Evolutionary conservation across 1,140 invertebrate species (phyloP).

Genomic region (Delia radicum): DNA sequence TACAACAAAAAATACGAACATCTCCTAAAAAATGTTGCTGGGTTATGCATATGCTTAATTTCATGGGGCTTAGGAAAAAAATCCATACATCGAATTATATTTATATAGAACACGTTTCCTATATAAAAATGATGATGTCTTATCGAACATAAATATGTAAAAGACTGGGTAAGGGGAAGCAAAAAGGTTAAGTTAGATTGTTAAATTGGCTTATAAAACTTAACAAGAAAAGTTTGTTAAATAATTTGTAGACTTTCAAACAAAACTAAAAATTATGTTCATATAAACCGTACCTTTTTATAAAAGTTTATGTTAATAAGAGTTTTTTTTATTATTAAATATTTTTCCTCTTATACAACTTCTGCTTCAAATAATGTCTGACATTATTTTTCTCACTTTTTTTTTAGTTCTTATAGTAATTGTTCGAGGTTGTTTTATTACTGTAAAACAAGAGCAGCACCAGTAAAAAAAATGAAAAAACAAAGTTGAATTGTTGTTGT

Average conservation of each 20-base stretch:
- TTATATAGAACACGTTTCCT: background rate
- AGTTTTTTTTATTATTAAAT: too few species aligned
- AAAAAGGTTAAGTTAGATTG: background rate
- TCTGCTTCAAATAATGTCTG: constrained; percentile 14
- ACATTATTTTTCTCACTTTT: constrained; percentile 12
- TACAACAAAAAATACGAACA: too few species aligned
- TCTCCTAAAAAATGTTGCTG: too few species aligned
- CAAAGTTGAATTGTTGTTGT: constrained; percentile 23
- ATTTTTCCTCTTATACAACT: background rate
- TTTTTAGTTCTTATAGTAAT: background rate
- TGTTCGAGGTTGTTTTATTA: background rate
- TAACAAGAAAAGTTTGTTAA: constrained; percentile 3
- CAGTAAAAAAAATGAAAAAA: constrained; percentile 1
- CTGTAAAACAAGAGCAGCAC: constrained; percentile 9
- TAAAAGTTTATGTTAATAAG: background rate
- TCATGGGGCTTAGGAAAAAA: background rate
- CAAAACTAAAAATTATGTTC: background rate
- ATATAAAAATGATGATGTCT: background rate
- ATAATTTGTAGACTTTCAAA: background rate
- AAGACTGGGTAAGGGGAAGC: background rate
- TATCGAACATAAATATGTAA: background rate
- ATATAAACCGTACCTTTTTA: background rate
- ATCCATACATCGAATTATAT: background rate
- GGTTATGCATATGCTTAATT: background rate
- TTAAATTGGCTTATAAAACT: constrained; percentile 15